phyloP scores from a whole-genome alignment of 2,888 invertebrate genomes.

The Sinotaia quadrata region DNA sequence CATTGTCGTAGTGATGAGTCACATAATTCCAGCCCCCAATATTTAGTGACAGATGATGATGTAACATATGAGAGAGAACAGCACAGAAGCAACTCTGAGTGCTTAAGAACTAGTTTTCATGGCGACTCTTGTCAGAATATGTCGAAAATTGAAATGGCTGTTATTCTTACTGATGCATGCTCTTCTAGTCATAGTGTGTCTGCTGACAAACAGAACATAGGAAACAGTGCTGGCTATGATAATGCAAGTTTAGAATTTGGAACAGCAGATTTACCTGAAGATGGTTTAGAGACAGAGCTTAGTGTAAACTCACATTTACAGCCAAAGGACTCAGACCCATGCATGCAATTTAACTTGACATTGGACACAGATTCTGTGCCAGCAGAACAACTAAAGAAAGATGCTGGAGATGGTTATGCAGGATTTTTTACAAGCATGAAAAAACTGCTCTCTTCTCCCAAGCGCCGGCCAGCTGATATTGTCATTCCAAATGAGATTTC shows the following conservation, averaged over 20 bases:
- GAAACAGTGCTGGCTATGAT: no score
- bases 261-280: neutral
- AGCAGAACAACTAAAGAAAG: slow-evolving; percentile 1
- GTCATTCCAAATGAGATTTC: slow-evolving; percentile 29
- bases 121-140: no score
- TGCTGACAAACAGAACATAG: no score
- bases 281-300: neutral
- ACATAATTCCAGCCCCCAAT: no score
- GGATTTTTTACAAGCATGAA: slow-evolving; percentile 20
- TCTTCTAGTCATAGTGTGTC: no score
- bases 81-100: no score
- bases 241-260: neutral
- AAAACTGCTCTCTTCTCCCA: slow-evolving; percentile 31
- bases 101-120: no score
- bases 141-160: no score
- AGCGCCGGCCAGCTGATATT: slow-evolving; percentile 35
- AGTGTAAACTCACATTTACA: neutral
- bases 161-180: no score
- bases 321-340: neutral
- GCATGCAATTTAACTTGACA: slow-evolving; percentile 14
- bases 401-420: slow-evolving; percentile 20
- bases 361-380: slow-evolving; percentile 6
- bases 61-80: no score
- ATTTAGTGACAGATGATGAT: no score
- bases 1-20: no score